Percentiles rank a stretch among this genome's conserved stretches.
Conservation (phyloP, 2,888 invertebrate species). For the Agrilus cyanescens region DNA sequence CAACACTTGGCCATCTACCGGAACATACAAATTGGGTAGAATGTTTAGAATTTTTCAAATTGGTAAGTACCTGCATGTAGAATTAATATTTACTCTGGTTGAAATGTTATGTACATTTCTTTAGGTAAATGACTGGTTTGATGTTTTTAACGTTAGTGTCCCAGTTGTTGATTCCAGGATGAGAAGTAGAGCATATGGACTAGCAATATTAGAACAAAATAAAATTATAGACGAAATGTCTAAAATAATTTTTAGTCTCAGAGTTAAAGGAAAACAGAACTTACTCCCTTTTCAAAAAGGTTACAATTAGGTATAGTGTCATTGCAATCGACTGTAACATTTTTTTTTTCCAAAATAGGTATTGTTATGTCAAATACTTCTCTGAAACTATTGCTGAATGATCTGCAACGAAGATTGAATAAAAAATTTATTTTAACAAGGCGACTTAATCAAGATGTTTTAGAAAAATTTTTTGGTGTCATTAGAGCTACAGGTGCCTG, state of each 20-base stretch:
- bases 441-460: constrained; percentile 18
- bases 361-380: constrained; percentile 14
- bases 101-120: neutral
- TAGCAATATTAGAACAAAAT: constrained; percentile 12
- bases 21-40: constrained; percentile 11
- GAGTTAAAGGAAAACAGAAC: constrained; percentile 10
- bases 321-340: neutral
- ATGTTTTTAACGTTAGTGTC: constrained; percentile 12
- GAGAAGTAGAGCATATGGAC: constrained; percentile 15
- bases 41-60: constrained; percentile 16
- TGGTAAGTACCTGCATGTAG: constrained; percentile 12
- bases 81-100: constrained; percentile 6
- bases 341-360: constrained; percentile 9
- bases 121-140: constrained; percentile 15
- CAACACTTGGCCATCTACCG: constrained; percentile 8
- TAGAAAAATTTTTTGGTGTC: constrained; percentile 17
- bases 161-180: constrained; percentile 8
- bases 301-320: neutral
- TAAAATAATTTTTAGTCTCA: constrained; percentile 10
- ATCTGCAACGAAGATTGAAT: constrained; percentile 9
- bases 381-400: constrained; percentile 10
- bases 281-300: constrained; percentile 19
- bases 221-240: constrained; percentile 15
- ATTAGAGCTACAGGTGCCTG: constrained; percentile 13
- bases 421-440: constrained; percentile 16